A percentile compares a stretch with the other conserved stretches of the same genome.
These are phyloP conservation scores for Piliocolobus tephrosceles DNA, from an alignment of 2,113 vertebrate genomes.

Conservation along the genomic window DNA sequence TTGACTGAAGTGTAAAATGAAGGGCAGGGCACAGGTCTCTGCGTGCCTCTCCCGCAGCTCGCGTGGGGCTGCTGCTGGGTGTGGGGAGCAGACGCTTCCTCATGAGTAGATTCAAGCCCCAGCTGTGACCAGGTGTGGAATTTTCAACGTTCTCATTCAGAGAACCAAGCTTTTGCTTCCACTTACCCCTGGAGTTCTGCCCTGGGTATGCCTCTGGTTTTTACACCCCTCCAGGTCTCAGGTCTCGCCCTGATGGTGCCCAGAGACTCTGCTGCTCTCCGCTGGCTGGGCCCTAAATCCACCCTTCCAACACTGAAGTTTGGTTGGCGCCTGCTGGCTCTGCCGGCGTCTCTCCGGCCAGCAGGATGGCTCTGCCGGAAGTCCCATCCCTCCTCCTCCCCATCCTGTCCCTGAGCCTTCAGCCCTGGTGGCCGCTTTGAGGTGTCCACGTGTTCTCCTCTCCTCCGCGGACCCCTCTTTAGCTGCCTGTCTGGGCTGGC, in stretches of 20 bases:
- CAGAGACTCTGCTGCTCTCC: neutral
- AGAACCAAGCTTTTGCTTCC: neutral
- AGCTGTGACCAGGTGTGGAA: neutral
- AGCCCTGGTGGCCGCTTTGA: neutral
- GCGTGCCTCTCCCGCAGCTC: fast-evolving
- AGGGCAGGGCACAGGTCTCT: too few species aligned
- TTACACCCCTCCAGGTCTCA: too few species aligned
- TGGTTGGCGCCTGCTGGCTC: neutral
- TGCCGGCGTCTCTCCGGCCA: neutral
- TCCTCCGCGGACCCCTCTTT: fast-evolving
- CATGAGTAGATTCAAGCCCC: neutral
- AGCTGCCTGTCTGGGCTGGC: neutral
- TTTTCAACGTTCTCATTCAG: neutral
- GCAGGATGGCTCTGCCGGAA: neutral
- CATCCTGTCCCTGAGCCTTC: neutral
- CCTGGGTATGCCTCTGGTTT: too few species aligned
- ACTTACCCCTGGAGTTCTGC: neutral
- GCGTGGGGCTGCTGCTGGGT: too few species aligned
- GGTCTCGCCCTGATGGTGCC: too few species aligned
- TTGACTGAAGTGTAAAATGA: too few species aligned
- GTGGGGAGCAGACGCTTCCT: neutral
- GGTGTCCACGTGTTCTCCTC: neutral
- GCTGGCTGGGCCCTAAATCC: too few species aligned
- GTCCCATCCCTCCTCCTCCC: neutral
- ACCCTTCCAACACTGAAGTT: too few species aligned